Base-by-base conservation (phyloP, 2,113 vertebrate genomes). In the Dendropsophus ebraccatus region DNA sequence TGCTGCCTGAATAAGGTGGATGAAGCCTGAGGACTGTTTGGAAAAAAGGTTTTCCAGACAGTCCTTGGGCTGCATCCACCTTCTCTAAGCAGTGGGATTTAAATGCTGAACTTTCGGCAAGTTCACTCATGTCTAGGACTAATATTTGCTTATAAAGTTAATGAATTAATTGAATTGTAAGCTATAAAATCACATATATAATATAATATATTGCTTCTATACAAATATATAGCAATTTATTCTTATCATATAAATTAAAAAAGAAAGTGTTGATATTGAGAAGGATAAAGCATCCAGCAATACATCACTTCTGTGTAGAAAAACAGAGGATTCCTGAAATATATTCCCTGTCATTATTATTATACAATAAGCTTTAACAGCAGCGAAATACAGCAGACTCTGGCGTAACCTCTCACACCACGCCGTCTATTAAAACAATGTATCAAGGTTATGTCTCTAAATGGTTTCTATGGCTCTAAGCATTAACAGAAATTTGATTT, bases 401-500 rank as follows among this genome's bases (percentile, higher is more conserved):
- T 77, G 37, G 19, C 65, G 17, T 25, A 60, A 84, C 83, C 56
- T 62, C 30, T 65, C 56, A 67, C 73, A 67, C 21, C 41, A 67
- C 45, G 23, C 19, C n/a, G 73, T 50, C 73, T 85, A 77, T 77
- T 85, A 78, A 85, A 85, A 67, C 84, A 78, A 85, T 85, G 60
- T 70, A 79, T 79, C 60, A 85, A 85, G 58, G 84, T 85, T 79
- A 85, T 67, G 45, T 70, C 58, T 85, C 60, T 79, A 28, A 85
- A 79, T 69, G 60, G 60, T 54, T 78, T 69, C 45, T 70, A 85
- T 79, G 60, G 47, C 67, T 79, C 30, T 69, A 21, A 69, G 47
- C 45, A 85, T 67, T 73, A 79, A 70, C 45, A 41, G 75, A 70
- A 19, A 70, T 79, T 78, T 85, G 47, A 79, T 85, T 85, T 85